Evolutionary conservation across 1,140 invertebrate genomes (phyloP).

Genomic region (Conus betulinus): DNA sequence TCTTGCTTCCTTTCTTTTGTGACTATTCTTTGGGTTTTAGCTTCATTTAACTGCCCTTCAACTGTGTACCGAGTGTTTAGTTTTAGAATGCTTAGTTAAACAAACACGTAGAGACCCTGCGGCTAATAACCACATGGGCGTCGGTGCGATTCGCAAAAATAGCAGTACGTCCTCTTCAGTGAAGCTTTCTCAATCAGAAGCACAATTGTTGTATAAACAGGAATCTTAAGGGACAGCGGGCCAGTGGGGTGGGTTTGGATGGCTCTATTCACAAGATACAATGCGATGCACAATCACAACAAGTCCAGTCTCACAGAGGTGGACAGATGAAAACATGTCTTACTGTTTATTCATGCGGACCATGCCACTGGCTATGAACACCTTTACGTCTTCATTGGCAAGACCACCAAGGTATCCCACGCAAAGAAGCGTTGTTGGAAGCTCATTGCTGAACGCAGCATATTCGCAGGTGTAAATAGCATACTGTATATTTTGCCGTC

Average conservation of each 20-base stretch:
- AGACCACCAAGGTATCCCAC: background rate
- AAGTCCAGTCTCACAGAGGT: background rate
- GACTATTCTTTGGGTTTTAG: background rate
- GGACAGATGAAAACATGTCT: background rate
- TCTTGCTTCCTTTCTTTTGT: background rate
- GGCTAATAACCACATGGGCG: background rate
- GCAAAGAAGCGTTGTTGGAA: too few relatives aligned
- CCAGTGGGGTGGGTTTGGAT: background rate
- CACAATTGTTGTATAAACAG: background rate
- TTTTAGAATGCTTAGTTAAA: constrained; percentile 14
- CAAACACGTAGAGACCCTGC: background rate
- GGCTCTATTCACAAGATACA: background rate
- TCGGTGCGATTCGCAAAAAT: background rate
- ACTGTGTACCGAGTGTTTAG: constrained; percentile 5
- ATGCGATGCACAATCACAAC: background rate
- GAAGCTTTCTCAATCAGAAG: background rate
- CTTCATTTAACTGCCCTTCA: constrained; percentile 6
- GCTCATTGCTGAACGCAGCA: too few relatives aligned
- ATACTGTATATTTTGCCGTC: too few relatives aligned
- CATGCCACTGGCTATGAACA: background rate
- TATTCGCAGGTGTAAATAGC: too few relatives aligned
- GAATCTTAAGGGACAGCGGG: background rate
- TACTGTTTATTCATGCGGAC: background rate
- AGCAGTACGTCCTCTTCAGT: background rate
- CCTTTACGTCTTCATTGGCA: background rate